Evolutionary conservation across 2,888 invertebrate genomes (phyloP).

Genomic region (Ashinkailepas kermadecensis): DNA sequence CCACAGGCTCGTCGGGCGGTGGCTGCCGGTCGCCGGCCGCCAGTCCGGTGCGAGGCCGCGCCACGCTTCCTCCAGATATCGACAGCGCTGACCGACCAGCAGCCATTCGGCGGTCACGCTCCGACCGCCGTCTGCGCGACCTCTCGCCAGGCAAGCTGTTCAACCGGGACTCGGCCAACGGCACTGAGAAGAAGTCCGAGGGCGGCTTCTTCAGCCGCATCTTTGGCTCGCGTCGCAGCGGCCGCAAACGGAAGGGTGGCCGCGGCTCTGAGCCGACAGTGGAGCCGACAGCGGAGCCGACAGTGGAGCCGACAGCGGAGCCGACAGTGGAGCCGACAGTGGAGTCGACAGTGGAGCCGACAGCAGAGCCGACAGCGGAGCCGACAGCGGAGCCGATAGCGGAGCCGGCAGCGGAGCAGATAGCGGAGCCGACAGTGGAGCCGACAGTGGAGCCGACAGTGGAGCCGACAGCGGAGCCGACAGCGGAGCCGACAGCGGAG

Average conservation of each 20-base stretch:
- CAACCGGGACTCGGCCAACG: neutral
- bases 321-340: too few species aligned
- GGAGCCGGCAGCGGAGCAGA: too few species aligned
- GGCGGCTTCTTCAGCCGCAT: neutral
- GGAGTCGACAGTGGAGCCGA: too few species aligned
- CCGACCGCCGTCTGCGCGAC: conserved; percentile 1
- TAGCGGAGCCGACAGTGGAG: too few species aligned
- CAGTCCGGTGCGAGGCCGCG: neutral
- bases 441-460: too few species aligned
- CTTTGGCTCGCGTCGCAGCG: conserved; percentile 8
- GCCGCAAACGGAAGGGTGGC: neutral
- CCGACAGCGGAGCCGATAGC: too few species aligned
- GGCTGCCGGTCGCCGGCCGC: neutral
- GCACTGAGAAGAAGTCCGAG: neutral
- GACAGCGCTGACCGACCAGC: neutral
- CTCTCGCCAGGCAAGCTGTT: neutral
- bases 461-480: too few species aligned
- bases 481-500: too few species aligned
- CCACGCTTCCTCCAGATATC: neutral
- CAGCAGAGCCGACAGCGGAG: too few species aligned
- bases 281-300: too few species aligned
- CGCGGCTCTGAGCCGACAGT: neutral
- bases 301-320: too few species aligned
- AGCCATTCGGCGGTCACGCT: neutral
- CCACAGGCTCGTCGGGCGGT: too few species aligned